Conservation (phyloP, 2,113 vertebrate species). For the Bufo gargarizans region DNA sequence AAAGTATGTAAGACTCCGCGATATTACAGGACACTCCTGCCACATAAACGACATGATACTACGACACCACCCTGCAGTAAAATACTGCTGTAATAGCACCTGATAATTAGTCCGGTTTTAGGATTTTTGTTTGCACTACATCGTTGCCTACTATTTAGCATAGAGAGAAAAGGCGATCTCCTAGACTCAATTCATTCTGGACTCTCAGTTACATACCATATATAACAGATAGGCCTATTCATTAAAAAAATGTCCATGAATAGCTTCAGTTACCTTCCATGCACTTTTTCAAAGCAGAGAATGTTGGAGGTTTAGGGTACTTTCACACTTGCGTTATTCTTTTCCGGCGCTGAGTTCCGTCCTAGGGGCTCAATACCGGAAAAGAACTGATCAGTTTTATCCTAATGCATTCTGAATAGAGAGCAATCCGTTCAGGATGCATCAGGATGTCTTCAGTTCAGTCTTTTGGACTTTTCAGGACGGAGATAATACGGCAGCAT, state of each 20-base stretch:
- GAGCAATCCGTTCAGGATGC: no score
- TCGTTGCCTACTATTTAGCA: background rate
- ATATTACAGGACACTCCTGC: background rate
- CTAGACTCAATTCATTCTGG: background rate
- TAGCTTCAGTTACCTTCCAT: background rate
- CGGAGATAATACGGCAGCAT: no score
- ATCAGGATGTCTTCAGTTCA: no score
- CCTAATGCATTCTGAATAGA: no score
- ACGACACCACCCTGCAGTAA: slow-evolving; percentile 18
- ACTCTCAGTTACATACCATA: background rate
- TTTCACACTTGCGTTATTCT: no score
- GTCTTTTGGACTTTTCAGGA: no score
- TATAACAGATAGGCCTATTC: background rate
- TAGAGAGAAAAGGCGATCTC: background rate
- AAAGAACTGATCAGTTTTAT: no score
- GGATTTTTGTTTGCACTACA: background rate
- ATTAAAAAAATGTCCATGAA: background rate
- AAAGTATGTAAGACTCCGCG: slow-evolving; percentile 6
- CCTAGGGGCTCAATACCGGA: no score
- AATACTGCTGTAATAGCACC: background rate
- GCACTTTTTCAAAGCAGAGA: background rate
- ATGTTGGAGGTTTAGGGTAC: background rate
- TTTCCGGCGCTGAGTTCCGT: no score
- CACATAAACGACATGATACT: slow-evolving; percentile 23
- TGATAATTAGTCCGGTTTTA: slow-evolving; percentile 15